Evolutionary conservation across 1,140 invertebrate genomes (phyloP), one percentile per base, ranked within the genome.

Genomic region (Trachymyrmex cornetzi): DNA sequence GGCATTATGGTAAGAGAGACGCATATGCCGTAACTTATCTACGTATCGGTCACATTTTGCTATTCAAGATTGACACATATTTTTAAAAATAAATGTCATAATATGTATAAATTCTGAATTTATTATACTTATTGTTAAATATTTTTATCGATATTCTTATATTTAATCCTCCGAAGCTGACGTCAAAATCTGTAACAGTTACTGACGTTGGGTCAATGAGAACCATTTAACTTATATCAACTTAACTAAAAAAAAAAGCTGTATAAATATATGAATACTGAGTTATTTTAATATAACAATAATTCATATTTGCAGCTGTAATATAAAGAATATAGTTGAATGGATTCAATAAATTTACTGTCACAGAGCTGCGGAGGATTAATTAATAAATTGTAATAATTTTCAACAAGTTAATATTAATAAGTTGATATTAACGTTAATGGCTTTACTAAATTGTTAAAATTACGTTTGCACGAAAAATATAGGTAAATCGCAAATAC

Each of bases 1-100:
- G 38, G 30, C 66, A 90, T 91, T 91, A 91, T 89, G 72, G 77
- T 89, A 86, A 91, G 79, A 86, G 59, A 57, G 24, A 82, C 48
- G 61, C 67, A 22, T 24, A 24, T 22, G 63, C 69, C 24, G 19
- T n/a, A 53, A 77, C 34, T 61, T 77, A 63, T 63, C 16, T 38
- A 9, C 22, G 16, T 34, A 59, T 61, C 34, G 24, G 27, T 0
- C 61, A 3, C 22, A 22, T 34, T 79, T 22, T 14, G 38, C n/a
- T 66, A 16, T 11, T 66, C 38, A 14, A 44, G n/a, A 48, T n/a
- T 66, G 27, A n/a, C 24, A n/a, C 1, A 2, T 50, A 50, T 48
- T 61, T 64, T 5, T 5, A 9, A 48, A 48, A 30, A 50, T 66
- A 53, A 74, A 14, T 19, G 16, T 53, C 30, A 12, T 14, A 1